Base-by-base conservation (phyloP, 2,113 vertebrate genomes). In the Seriola dumerili region DNA sequence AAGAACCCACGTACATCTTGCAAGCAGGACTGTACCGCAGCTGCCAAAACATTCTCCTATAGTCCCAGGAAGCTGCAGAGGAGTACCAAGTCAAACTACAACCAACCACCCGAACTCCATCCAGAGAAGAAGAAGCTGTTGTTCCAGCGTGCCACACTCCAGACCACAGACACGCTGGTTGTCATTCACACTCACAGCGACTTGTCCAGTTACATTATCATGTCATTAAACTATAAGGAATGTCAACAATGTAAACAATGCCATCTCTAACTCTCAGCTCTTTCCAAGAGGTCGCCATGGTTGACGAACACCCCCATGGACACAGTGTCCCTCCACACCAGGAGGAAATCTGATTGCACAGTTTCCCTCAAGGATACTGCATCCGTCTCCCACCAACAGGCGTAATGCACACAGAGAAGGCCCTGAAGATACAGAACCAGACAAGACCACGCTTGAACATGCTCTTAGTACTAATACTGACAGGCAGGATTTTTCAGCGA, bases 21-120 rank as follows among this genome's bases (percentile, higher is more conserved):
- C 8, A 42, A 54, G 36, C 76, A 78, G 52, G 13, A 54, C 44
- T 21, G 5, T 25, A 25, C 4, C 21, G 14, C 76, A 79, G 82
- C 65, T 75, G 65, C 38, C 55, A 62, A 62, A 80, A 80, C 59
- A 71, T 76, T 65, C 67, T 38, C 36, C 10, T 8, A 4, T 8
- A 3, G 29, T n/a, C 58, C 0, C 4, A 3, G n/a, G 25, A 55
- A 73, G 32, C 10, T 55, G 36, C 23, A 25, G 69, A 21, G 19
- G 36, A 36, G 14, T 11, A 19, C 14, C 25, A 32, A 38, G 13
- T 46, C 19, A 38, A 21, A 8, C 0, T 25, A 13, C 2, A 32
- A 34, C 21, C 34, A 52, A 32, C 21, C 38, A 57, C 10, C 21
- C 2, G 17, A 54, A 54, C 9, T 52, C 46, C 46, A 17, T 13